Percentiles rank a stretch among this genome's conserved stretches.
Conservation (phyloP, 2,888 invertebrate genomes). For the Monopis laevigella region DNA sequence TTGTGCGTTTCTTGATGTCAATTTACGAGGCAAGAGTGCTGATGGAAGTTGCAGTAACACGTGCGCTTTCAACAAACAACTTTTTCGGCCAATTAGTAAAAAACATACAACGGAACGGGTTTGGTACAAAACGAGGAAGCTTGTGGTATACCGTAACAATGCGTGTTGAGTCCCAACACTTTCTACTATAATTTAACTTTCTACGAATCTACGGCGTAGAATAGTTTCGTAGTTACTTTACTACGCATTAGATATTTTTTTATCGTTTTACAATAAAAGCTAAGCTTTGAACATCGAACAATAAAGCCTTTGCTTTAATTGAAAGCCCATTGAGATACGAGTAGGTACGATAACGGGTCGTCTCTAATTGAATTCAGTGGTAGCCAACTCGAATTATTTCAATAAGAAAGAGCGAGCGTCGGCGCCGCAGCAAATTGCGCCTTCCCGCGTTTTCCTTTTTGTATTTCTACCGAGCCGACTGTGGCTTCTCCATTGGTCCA, state of each 20-base stretch:
- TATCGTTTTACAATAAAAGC: no score
- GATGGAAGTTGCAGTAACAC: slow-evolving; percentile 1
- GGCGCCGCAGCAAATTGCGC: slow-evolving; percentile 56
- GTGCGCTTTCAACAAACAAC: slow-evolving; percentile 4
- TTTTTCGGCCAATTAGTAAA: slow-evolving; percentile 10
- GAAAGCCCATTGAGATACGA: slow-evolving; percentile 32
- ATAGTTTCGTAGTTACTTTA: no score
- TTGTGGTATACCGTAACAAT: no score
- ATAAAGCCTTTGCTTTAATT: slow-evolving; percentile 29
- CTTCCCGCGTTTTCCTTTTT: slow-evolving; percentile 40
- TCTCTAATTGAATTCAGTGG: slow-evolving; percentile 49
- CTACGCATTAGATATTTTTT: no score
- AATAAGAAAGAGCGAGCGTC: slow-evolving; percentile 48
- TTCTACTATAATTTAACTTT: no score
- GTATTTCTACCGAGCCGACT: slow-evolving; percentile 27
- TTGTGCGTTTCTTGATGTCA: slow-evolving; percentile 28
- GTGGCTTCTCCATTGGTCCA: slow-evolving; percentile 44
- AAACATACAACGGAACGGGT: slow-evolving; percentile 1
- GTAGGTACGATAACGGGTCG: slow-evolving; percentile 28
- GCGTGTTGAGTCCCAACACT: no score
- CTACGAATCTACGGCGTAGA: no score
- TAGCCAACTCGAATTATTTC: slow-evolving; percentile 45
- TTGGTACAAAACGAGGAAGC: background rate
- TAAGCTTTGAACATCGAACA: no score
- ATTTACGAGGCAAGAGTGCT: slow-evolving; percentile 21